Base-by-base conservation (phyloP, 2,888 invertebrate genomes). In the Tortricodes alternella region DNA sequence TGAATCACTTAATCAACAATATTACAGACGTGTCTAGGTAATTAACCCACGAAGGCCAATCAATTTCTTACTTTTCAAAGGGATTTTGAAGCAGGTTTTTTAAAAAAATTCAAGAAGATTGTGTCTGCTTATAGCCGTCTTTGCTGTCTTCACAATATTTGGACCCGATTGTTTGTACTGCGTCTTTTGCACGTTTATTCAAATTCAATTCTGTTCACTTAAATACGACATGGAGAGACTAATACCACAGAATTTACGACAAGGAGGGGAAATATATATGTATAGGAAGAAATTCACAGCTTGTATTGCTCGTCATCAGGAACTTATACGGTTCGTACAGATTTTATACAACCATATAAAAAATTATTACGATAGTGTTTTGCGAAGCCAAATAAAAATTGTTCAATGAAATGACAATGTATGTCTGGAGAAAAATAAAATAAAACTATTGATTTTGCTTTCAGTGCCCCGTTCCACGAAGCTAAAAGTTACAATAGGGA, bases 151-250 rank as follows among this genome's bases (percentile, higher is more conserved):
- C 7, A 65, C 65, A 4, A 70, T 83, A 1, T 69, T 72, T 43
- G 77, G 76, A 0, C 67, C 76, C 2, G 82, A 81, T 52, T 70
- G 68, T 35, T 70, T 81, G 32, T 81, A 70, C 50, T 76, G 76
- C 18, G 65, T 71, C 1, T 70, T 65, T n/a, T 77, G 77, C 35
- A 73, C 78, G 7, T 80, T 74, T 57, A 71, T 83, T 34, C 68
- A 78, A 57, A 68, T 76, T 19, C 77, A 82, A 56, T 78, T 80
- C 48, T 59, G 60, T 24, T 61, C 59, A 4, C 62, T 84, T n/a
- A 65, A 73, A 37, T 61, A 68, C 19, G 73, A 80, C 39, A 55
- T 80, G 27, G 60, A 69, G 24, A 62, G 58, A 43, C 63, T 81
- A 21, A 55, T 68, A 59, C 27, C 41, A 27, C 41, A 13, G 21